Evolutionary conservation across 37 sponge, comb jelly and placozoan genomes (phyloP), one percentile per base, ranked within the genome.

Genomic region (Crambe crambe): DNA sequence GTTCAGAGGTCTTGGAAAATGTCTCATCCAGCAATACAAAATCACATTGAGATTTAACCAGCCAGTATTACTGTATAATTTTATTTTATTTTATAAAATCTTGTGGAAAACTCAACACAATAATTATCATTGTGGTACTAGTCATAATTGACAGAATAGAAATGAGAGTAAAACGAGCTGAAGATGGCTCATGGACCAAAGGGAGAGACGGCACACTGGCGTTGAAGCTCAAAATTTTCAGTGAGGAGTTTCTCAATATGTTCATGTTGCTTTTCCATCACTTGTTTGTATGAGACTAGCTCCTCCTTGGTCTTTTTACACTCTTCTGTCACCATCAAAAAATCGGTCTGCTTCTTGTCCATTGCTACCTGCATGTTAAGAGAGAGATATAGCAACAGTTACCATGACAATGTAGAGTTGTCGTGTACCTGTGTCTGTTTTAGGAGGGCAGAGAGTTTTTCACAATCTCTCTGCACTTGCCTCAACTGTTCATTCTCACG

Each of bases 181-280:
- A n/a, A n/a, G n/a, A n/a, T n/a, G n/a, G n/a, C n/a, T n/a, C n/a
- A n/a, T n/a, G n/a, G n/a, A n/a, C n/a, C n/a, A n/a, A n/a, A n/a
- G n/a, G n/a, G n/a, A n/a, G n/a, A n/a, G n/a, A n/a, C n/a, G n/a
- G n/a, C n/a, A n/a, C n/a, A n/a, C 27, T 60, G 61, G 6, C 25
- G 6, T 60, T 60, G 61, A 60, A 73, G 74, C 9, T 78, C 78
- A 42, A 43, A 39, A 54, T 78, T 78, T 38, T 81, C 81, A 60
- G 41, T 72, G 58, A 81, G 62, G 1, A 83, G 68, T 29, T 37
- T 68, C 58, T 83, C 83, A 1, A 83, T 75, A 3, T 75, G 83
- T 1, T 65, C 68, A 1, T 83, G 83, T 35, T 83, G 74, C 1
- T 83, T 83, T 47, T 83, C 83, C 58, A 83, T 56, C 21, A 83